A percentile compares a stretch with the other conserved stretches of the same genome.
phyloP scores from a whole-genome alignment of 2,888 invertebrate genomes.

The Eristalis pertinax region DNA sequence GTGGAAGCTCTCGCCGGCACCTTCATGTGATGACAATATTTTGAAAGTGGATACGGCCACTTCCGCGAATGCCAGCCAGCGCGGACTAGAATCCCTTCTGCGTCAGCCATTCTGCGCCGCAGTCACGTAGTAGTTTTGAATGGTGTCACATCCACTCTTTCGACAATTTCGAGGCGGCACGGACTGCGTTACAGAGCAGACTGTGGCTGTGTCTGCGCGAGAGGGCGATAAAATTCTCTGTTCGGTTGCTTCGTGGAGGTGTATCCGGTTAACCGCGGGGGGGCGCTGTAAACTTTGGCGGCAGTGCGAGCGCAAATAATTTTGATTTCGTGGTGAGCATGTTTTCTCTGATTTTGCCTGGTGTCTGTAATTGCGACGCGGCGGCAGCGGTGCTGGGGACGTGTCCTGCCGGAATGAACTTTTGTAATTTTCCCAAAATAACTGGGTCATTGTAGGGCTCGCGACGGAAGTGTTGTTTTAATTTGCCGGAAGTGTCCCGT shows the following conservation, averaged over 20 bases:
- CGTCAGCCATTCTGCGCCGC: conserved; percentile 34
- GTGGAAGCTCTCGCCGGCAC: conserved; percentile 43
- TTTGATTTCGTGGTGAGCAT: conserved; percentile 61
- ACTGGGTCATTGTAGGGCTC: conserved; percentile 46
- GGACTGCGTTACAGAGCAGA: background rate
- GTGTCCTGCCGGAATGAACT: background rate
- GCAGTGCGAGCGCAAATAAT: conserved; percentile 49
- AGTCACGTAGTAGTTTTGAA: conserved; percentile 70
- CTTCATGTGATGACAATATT: conserved; percentile 53
- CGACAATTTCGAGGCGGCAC: conserved; percentile 42
- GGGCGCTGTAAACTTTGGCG: conserved; percentile 48
- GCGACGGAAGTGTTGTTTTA: conserved; percentile 35
- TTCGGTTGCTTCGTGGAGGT: no score
- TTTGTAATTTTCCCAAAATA: conserved; percentile 46
- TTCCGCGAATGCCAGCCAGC: conserved; percentile 12
- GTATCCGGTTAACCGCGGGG: conserved; percentile 45
- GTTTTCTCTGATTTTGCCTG: conserved; percentile 32
- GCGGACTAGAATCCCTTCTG: conserved; percentile 29
- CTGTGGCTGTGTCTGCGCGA: conserved; percentile 15
- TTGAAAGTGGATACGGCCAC: conserved; percentile 55
- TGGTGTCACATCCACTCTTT: conserved; percentile 54
- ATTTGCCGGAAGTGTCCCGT: conserved; percentile 43
- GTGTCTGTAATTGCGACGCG: background rate
- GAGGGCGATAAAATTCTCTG: conserved; percentile 54
- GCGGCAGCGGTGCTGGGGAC: background rate